These are phyloP conservation scores for Colossoma macropomum DNA, from an alignment of 2,113 vertebrate genomes.

Conservation along the genomic window DNA sequence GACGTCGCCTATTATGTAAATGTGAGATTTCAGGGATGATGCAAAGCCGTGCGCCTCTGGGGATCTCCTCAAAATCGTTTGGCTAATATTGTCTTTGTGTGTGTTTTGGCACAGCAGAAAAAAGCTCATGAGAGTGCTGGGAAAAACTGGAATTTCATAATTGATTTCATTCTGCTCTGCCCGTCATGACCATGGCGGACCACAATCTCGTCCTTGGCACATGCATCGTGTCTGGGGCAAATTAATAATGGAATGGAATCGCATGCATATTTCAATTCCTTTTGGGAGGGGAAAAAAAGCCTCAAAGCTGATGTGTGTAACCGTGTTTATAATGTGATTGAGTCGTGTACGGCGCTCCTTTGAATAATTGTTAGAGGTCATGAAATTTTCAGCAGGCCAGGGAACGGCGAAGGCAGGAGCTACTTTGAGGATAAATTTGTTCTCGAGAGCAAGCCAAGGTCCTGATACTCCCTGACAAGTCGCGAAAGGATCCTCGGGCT, in stretches of 20 bases:
- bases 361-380: slow-evolving; percentile 42
- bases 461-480: slow-evolving; percentile 34
- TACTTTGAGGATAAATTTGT: slow-evolving; percentile 19
- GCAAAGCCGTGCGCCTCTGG: background rate
- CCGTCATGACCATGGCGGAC: background rate
- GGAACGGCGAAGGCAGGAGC: background rate
- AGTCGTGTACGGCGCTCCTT: slow-evolving; percentile 1
- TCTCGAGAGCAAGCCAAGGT: slow-evolving; percentile 21
- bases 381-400: slow-evolving; percentile 35
- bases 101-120: background rate
- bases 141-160: slow-evolving; percentile 1
- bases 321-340: slow-evolving; percentile 28
- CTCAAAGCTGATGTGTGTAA: slow-evolving; percentile 13
- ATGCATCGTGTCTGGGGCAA: slow-evolving; percentile 31
- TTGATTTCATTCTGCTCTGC: background rate
- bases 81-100: background rate
- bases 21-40: slow-evolving; percentile 9
- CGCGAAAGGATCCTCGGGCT: slow-evolving; percentile 39
- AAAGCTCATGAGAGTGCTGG: background rate
- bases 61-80: background rate
- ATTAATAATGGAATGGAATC: slow-evolving; percentile 34
- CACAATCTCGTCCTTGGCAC: slow-evolving; percentile 34
- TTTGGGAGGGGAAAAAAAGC: background rate
- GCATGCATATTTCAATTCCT: slow-evolving; percentile 39
- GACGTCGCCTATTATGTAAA: slow-evolving; percentile 4